Conservation (phyloP, 1,140 invertebrate species). For the Camponotus vicinus region DNA sequence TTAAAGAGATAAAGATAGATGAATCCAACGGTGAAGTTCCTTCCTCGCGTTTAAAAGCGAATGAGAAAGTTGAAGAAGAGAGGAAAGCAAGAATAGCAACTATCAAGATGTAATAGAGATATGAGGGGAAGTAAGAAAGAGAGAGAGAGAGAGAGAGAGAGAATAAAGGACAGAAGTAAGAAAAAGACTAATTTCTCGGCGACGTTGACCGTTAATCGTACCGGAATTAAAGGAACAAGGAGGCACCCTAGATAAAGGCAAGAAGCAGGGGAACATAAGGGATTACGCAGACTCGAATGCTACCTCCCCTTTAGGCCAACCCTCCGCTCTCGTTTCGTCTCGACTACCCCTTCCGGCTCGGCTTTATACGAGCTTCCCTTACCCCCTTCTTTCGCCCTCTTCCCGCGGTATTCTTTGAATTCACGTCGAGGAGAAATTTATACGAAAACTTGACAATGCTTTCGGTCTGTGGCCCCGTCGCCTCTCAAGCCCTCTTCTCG, state of each 20-base stretch:
- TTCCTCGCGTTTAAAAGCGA: neutral
- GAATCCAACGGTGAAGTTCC: neutral
- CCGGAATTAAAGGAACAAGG: conserved; percentile 67
- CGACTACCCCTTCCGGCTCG: conserved; percentile 35
- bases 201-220: conserved; percentile 62
- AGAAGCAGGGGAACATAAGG: conserved; percentile 7
- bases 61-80: neutral
- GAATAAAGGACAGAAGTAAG: conserved; percentile 50
- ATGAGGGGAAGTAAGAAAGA: neutral
- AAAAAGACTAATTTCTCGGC: conserved; percentile 75
- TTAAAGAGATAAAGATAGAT: neutral
- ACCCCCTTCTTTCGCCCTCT: too few species aligned
- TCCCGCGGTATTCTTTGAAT: conserved; percentile 72
- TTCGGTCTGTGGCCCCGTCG: conserved; percentile 44
- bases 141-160: neutral
- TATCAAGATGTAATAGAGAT: conserved; percentile 2
- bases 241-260: conserved; percentile 57
- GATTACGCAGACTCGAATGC: conserved; percentile 16
- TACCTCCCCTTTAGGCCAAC: conserved; percentile 39
- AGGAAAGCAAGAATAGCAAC: neutral
- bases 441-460: conserved; percentile 79
- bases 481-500: conserved; percentile 50
- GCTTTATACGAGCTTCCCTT: conserved; percentile 59
- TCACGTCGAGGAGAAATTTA: conserved; percentile 78
- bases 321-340: conserved; percentile 62